Conservation (phyloP, 2,797 vertebrate species). For the Parotocinclus haroldoi region DNA sequence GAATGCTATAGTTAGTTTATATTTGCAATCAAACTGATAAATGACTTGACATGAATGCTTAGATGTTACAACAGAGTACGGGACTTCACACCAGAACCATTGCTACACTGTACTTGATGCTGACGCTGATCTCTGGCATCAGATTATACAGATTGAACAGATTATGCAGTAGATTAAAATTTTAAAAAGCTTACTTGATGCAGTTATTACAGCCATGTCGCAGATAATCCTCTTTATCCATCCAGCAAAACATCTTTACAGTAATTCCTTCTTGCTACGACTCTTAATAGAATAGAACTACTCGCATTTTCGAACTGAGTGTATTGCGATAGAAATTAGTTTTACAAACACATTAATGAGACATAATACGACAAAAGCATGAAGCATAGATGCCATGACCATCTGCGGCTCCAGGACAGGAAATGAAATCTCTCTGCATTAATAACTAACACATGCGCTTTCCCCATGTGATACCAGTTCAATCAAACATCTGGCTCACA, state of each 20-base stretch:
- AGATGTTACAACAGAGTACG: no score
- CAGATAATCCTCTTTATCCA: conserved; percentile 24
- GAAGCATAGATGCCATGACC: neutral
- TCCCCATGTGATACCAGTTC: neutral
- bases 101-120: neutral
- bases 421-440: conserved; percentile 1
- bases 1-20: no score
- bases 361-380: neutral
- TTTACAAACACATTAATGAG: neutral
- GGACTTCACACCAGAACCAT: no score
- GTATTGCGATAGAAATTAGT: neutral
- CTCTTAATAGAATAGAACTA: neutral
- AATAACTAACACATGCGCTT: neutral
- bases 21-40: no score
- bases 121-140: neutral
- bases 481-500: neutral
- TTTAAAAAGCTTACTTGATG: conserved; percentile 22
- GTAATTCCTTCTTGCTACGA: neutral
- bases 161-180: conserved; percentile 27
- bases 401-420: neutral
- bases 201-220: conserved; percentile 25
- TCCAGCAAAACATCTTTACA: conserved; percentile 19
- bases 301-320: neutral
- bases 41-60: no score
- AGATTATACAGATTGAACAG: conserved; percentile 4